phyloP scores from a whole-genome alignment of 1,140 invertebrate genomes.

The Atta texana region DNA sequence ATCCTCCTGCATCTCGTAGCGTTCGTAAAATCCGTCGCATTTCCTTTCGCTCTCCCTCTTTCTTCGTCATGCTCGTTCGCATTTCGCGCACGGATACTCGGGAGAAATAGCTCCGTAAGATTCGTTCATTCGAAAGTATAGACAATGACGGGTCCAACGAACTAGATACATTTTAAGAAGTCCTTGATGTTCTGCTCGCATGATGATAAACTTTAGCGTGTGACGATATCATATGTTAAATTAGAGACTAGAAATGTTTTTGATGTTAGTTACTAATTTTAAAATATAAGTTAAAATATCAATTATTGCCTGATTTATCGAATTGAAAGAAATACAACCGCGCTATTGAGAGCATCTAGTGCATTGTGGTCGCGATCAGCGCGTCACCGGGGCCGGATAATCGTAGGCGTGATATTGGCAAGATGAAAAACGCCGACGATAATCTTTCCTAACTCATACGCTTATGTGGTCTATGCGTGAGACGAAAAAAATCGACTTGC shows the following conservation, averaged over 20 bases:
- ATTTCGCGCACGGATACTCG: slow-evolving; percentile 47
- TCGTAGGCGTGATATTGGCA: slow-evolving; percentile 68
- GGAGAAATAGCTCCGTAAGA: slow-evolving; percentile 52
- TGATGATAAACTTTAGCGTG: neutral
- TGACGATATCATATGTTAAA: neutral
- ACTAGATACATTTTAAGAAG: slow-evolving; percentile 25
- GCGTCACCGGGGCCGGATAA: slow-evolving; percentile 52
- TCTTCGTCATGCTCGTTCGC: slow-evolving; percentile 21
- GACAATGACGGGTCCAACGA: slow-evolving; percentile 3
- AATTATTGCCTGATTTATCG: neutral
- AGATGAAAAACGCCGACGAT: slow-evolving; percentile 76
- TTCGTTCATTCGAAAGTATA: slow-evolving; percentile 27
- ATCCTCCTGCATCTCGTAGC: slow-evolving; percentile 62
- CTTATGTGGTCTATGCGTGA: slow-evolving; percentile 12
- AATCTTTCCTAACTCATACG: slow-evolving; percentile 72
- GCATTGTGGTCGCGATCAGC: slow-evolving; percentile 38
- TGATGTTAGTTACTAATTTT: neutral
- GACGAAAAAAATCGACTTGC: slow-evolving; percentile 43
- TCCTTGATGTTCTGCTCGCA: neutral
- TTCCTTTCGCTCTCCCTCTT: slow-evolving; percentile 52
- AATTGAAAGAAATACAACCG: slow-evolving; percentile 38
- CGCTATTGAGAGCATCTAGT: slow-evolving; percentile 51
- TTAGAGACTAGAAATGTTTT: neutral
- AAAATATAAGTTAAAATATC: neutral
- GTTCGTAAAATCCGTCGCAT: slow-evolving; percentile 24